These are phyloP conservation scores for Stenopsyche tienmushanensis DNA, from an alignment of 1,140 invertebrate species.

Conservation along the genomic window DNA sequence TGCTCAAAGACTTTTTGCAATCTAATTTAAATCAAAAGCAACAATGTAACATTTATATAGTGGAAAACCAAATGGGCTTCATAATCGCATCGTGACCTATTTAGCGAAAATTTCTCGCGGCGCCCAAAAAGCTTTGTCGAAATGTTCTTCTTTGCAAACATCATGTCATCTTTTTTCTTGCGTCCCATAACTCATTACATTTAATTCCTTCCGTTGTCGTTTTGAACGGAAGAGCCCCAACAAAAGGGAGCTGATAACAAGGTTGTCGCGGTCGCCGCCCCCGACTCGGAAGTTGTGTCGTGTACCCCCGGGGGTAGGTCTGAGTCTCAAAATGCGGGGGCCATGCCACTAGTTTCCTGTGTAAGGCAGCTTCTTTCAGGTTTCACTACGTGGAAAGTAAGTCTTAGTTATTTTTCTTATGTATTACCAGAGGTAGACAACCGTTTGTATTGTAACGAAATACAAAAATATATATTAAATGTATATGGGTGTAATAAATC, in stretches of 20 bases:
- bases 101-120: not conserved
- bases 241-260: constrained; percentile 17
- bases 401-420: not conserved
- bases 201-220: constrained; percentile 38
- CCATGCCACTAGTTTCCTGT: constrained; percentile 4
- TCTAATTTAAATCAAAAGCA: too few species aligned
- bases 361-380: constrained; percentile 6
- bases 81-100: not conserved
- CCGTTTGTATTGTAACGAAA: too few species aligned
- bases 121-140: too few species aligned
- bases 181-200: constrained; percentile 37
- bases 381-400: not conserved
- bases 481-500: too few species aligned
- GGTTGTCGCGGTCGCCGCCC: constrained; percentile 14
- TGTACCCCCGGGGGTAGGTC: constrained; percentile 21
- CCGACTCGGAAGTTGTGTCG: constrained; percentile 29
- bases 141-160: not conserved
- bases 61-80: too few species aligned
- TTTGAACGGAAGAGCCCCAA: constrained; percentile 2
- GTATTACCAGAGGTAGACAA: not conserved
- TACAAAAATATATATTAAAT: too few species aligned
- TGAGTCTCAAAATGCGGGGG: not conserved
- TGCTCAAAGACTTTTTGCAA: too few species aligned
- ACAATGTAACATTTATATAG: too few species aligned
- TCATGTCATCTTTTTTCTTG: not conserved